phyloP scores from a whole-genome alignment of 2,797 vertebrate species.

The Amphiprion clarkii region DNA sequence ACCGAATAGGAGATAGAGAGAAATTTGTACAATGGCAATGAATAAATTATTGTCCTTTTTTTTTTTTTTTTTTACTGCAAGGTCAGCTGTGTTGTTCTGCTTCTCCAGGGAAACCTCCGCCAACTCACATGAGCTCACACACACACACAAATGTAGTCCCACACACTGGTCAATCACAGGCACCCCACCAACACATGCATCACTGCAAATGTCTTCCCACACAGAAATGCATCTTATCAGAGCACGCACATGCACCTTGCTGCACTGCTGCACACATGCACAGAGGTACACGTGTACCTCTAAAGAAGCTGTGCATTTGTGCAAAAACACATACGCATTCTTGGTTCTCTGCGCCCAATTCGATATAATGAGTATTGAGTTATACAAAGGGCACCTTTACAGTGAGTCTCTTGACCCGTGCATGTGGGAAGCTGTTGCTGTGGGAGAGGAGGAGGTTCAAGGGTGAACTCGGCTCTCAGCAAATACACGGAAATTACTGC shows the following conservation, averaged over 20 bases:
- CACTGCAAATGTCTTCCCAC: conserved; percentile 55
- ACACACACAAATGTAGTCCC: conserved; percentile 53
- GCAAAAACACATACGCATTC: neutral
- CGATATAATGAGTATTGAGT: conserved; percentile 42
- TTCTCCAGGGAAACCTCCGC: conserved; percentile 75
- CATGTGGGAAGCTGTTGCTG: conserved; percentile 67
- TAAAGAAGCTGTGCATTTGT: neutral
- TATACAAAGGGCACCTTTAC: conserved; percentile 43
- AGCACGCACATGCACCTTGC: neutral
- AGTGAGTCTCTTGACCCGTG: conserved; percentile 61
- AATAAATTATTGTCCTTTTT: conserved; percentile 75
- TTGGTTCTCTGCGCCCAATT: neutral
- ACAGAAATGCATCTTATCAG: conserved; percentile 42
- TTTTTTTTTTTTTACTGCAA: conserved; percentile 65
- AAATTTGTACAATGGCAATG: conserved; percentile 74
- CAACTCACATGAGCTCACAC: conserved; percentile 66
- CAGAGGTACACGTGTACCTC: neutral
- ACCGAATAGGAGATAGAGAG: conserved; percentile 56
- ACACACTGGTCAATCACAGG: conserved; percentile 65
- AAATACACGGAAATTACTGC: conserved; percentile 41
- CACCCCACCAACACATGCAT: conserved; percentile 59
- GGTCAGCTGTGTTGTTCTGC: conserved; percentile 72
- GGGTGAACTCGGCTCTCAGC: conserved; percentile 49
- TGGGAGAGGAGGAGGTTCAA: conserved; percentile 55
- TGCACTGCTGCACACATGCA: conserved; percentile 14